phyloP scores from a whole-genome alignment of 2,888 invertebrate genomes.

The Mythimna loreyi region DNA sequence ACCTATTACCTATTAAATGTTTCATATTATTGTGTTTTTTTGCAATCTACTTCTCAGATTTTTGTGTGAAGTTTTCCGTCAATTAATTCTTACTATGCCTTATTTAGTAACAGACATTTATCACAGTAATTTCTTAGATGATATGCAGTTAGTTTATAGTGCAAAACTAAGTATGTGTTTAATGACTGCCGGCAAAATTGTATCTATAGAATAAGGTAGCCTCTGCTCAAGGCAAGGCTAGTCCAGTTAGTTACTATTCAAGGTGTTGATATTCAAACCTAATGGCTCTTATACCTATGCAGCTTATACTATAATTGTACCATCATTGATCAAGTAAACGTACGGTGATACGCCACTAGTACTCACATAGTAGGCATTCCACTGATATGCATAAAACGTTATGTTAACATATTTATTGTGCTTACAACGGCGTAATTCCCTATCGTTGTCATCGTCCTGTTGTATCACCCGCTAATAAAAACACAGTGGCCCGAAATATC shows the following conservation, averaged over 20 bases:
- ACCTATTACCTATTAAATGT: background rate
- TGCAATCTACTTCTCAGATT: background rate
- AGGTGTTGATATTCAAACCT: slow-evolving; percentile 36
- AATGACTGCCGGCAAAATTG: slow-evolving; percentile 2
- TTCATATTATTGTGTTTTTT: background rate
- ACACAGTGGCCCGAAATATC: background rate
- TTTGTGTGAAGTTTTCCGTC: background rate
- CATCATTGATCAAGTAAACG: too few species aligned
- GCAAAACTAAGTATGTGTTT: slow-evolving; percentile 1
- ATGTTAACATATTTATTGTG: too few species aligned
- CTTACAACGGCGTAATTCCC: too few species aligned
- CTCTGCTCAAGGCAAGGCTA: slow-evolving; percentile 40
- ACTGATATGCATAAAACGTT: too few species aligned
- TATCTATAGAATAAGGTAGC: slow-evolving; percentile 2
- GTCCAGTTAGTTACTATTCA: slow-evolving; percentile 28
- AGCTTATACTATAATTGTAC: too few species aligned
- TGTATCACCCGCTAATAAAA: too few species aligned
- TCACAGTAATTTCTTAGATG: slow-evolving; percentile 6
- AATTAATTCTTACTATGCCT: slow-evolving; percentile 1
- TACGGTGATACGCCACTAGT: too few species aligned
- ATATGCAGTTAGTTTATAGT: background rate
- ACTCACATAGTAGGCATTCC: too few species aligned
- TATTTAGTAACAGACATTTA: background rate
- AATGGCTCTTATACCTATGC: slow-evolving; percentile 22
- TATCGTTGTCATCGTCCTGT: too few species aligned